Percentiles rank a stretch among this genome's conserved stretches.
Conservation (phyloP, 2,113 vertebrate genomes). For the Sakesphorus luctuosus region DNA sequence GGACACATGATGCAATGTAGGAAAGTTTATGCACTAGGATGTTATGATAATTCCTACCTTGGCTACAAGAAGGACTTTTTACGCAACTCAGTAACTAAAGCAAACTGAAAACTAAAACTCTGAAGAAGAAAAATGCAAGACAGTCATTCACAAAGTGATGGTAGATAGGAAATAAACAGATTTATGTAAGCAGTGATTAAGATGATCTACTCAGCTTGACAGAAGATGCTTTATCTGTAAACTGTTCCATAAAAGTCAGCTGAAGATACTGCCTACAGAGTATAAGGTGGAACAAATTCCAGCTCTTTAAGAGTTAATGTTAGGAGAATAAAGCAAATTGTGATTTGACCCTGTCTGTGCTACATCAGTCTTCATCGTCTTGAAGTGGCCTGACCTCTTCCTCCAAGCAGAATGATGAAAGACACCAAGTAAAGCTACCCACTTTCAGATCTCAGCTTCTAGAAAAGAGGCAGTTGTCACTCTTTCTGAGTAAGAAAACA, state of each 20-base stretch:
- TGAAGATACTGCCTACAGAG: background rate
- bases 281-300: background rate
- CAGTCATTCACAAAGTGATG: background rate
- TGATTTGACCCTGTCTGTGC: background rate
- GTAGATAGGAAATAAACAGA: background rate
- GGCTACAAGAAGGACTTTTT: background rate
- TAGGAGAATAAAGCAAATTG: conserved; percentile 18
- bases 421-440: background rate
- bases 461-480: background rate
- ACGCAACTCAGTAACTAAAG: background rate
- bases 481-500: background rate
- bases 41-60: background rate
- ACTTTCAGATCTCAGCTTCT: background rate
- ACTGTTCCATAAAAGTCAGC: background rate
- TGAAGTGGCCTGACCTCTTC: conserved; percentile 34
- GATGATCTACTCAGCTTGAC: background rate
- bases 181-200: background rate
- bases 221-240: background rate
- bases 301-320: conserved; percentile 2
- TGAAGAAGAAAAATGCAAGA: background rate
- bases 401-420: conserved; percentile 38
- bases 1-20: background rate
- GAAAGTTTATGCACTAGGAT: background rate
- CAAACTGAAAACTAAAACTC: background rate
- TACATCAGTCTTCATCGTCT: conserved; percentile 21